phyloP scores from a whole-genome alignment of 2,888 invertebrate species.

The Lasioglossum pauxillum region DNA sequence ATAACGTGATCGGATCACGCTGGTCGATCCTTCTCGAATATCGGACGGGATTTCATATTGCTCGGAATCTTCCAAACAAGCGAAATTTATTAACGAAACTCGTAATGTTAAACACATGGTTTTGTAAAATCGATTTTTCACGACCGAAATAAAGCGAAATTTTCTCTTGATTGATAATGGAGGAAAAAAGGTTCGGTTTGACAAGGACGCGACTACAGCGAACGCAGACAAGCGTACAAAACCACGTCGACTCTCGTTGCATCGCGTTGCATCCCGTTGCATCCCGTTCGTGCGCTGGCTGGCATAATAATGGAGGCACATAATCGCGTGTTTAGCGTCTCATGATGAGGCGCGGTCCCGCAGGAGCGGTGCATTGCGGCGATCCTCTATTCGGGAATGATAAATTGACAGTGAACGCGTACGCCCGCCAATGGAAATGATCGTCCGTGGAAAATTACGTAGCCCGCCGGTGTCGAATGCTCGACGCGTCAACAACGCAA shows the following conservation, averaged over 20 bases:
- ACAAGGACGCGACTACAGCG: not conserved
- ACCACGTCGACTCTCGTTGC: not conserved
- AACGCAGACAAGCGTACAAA: constrained; percentile 5
- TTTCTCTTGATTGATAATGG: not conserved
- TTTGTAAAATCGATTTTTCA: not conserved
- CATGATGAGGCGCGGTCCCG: constrained; percentile 55
- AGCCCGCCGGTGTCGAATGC: constrained; percentile 34
- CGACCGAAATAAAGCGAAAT: not conserved
- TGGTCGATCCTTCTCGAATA: not conserved
- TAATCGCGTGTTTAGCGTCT: constrained; percentile 70
- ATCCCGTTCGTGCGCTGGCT: constrained; percentile 32
- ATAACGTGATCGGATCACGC: constrained; percentile 15
- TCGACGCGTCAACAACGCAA: constrained; percentile 22
- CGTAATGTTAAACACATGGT: not conserved
- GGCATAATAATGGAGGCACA: constrained; percentile 65
- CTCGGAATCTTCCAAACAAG: not conserved
- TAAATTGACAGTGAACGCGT: constrained; percentile 66
- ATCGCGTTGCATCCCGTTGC: too few species aligned
- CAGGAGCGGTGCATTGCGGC: constrained; percentile 51
- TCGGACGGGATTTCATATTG: not conserved
- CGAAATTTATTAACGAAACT: not conserved
- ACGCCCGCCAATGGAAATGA: constrained; percentile 56
- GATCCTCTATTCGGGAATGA: constrained; percentile 62
- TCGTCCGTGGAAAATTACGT: constrained; percentile 62
- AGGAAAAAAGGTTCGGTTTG: not conserved